A percentile compares a stretch with the other conserved stretches of the same genome.
These are phyloP conservation scores for Muricea muricata DNA, from an alignment of 92 coral and sea anemone species.

Conservation along the genomic window DNA sequence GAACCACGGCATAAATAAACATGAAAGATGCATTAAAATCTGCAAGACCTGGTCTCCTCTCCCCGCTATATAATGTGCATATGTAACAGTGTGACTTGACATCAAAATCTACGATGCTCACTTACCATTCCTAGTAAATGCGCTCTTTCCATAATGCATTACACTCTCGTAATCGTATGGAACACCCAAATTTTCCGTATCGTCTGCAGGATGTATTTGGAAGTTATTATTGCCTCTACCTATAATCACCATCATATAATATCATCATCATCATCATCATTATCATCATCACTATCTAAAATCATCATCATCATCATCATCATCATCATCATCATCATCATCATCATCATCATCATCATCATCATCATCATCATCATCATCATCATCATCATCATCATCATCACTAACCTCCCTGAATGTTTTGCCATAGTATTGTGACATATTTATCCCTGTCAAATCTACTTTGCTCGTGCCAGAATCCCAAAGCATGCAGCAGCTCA, in stretches of 20 bases:
- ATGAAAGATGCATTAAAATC: too few relatives aligned
- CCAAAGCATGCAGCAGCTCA: constrained; percentile 89
- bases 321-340: not conserved
- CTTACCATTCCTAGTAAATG: not conserved
- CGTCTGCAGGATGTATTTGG: not conserved
- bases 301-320: too few relatives aligned
- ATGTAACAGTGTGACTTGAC: too few relatives aligned
- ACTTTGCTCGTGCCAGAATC: constrained; percentile 98
- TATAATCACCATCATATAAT: too few relatives aligned
- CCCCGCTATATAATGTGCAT: too few relatives aligned
- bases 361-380: too few relatives aligned
- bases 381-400: not conserved
- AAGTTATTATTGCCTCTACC: not conserved
- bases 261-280: not conserved
- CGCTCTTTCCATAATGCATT: constrained; percentile 13
- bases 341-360: not conserved
- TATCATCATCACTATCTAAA: too few relatives aligned
- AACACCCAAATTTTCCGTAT: too few relatives aligned
- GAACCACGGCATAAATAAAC: not conserved
- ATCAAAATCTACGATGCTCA: not conserved
- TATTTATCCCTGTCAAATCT: constrained; percentile 81
- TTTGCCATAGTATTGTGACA: constrained; percentile 90
- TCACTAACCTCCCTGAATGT: constrained; percentile 70
- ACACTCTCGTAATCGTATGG: not conserved
- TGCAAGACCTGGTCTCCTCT: too few relatives aligned